Evolutionary conservation across 2,888 invertebrate species (phyloP).

Genomic region (Catocala sponsa): DNA sequence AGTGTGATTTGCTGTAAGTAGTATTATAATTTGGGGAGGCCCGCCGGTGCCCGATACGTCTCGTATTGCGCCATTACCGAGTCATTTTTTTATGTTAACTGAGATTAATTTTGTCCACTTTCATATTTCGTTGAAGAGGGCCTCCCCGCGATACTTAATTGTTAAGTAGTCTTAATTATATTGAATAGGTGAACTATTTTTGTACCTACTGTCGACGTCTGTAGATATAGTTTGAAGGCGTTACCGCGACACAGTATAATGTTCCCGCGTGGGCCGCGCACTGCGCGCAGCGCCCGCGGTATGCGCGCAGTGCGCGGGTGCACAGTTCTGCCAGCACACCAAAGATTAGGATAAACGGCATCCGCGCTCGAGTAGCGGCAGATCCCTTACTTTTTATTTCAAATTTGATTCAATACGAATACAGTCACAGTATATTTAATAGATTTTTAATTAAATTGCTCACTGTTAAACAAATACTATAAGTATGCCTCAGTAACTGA

Average conservation of each 20-base stretch:
- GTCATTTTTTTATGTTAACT: constrained; percentile 45
- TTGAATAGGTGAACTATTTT: constrained; percentile 87
- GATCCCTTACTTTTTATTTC: constrained; percentile 57
- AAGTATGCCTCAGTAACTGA: constrained; percentile 71
- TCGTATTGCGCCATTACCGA: constrained; percentile 56
- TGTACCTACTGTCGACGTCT: constrained; percentile 84
- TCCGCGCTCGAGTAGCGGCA: constrained; percentile 68
- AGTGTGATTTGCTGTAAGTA: constrained; percentile 88
- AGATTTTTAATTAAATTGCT: constrained; percentile 64
- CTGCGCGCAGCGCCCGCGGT: no score
- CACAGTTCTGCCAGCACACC: constrained; percentile 82
- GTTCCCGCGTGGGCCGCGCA: constrained; percentile 64
- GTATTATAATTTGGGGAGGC: constrained; percentile 76
- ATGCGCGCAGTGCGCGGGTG: constrained; percentile 61
- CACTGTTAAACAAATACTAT: constrained; percentile 67
- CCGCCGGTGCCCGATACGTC: constrained; percentile 51
- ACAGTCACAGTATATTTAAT: constrained; percentile 49
- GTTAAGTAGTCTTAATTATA: constrained; percentile 87
- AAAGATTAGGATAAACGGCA: constrained; percentile 83
- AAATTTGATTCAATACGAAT: constrained; percentile 59
- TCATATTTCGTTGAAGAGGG: constrained; percentile 53
- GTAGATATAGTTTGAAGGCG: constrained; percentile 80
- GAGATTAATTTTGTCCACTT: constrained; percentile 53
- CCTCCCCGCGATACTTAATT: constrained; percentile 85
- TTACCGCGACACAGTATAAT: constrained; percentile 76